Evolutionary conservation across 2,888 invertebrate species (phyloP), one percentile per base, ranked within the genome.

Genomic region (Smittia sp.): DNA sequence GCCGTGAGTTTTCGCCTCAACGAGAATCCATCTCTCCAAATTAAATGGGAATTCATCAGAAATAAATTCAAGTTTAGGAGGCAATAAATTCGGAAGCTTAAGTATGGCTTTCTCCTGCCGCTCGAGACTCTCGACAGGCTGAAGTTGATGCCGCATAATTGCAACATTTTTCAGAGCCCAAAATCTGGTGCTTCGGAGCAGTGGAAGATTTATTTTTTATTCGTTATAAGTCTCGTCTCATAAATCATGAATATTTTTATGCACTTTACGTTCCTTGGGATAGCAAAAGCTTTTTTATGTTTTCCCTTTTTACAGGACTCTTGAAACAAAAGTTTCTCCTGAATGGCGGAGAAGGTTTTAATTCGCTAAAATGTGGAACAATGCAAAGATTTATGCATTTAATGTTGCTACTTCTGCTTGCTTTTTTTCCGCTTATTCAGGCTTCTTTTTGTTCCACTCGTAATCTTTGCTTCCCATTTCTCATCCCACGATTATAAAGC

Each of bases 31-130:
- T 46, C 46, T 46, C 11, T 46, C 11, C 15, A 46, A 46, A 46
- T 46, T 46, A 46, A 46, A 46, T 46, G 46, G 46, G n/a, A 46
- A 46, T 46, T 46, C 46, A 46, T 46, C 46, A 46, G 46, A 46
- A 46, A 46, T 46, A 46, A 46, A 46, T 46, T 46, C 46, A 46
- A 46, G 46, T 46, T 46, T n/a, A 46, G 46, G 46, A n/a, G 46
- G 11, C 46, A 7, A 46, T 46, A 46, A 46, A 46, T 46, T 46
- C 11, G 2, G 15, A 46, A n/a, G 46, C 46, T 46, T 46, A 13
- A 46, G 46, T 15, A 3, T 11, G 11, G 15, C n/a, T 46, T 46
- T 1, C 46, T 46, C 4, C 46, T 46, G 46, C 46, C 46, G 46
- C n/a, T 46, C 46, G n/a, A 9, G 6, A 6, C 38, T 15, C 46